Evolutionary conservation across 2,797 vertebrate species (phyloP).

Genomic region (Fringilla coelebs): DNA sequence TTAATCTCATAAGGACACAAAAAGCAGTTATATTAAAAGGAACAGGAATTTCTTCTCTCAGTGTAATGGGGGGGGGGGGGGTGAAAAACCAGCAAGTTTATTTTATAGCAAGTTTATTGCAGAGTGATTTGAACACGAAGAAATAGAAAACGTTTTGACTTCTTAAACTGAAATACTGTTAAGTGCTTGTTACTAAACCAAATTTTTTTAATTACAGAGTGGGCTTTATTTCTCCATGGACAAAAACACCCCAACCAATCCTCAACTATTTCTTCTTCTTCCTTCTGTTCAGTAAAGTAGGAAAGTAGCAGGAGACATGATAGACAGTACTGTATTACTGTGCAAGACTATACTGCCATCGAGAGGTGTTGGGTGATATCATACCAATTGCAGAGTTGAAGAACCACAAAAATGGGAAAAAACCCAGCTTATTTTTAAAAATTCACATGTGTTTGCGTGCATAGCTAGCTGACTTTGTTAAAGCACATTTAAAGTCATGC

Average conservation of each 20-base stretch:
- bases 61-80: neutral
- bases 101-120: neutral
- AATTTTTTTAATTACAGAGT: neutral
- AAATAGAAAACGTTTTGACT: neutral
- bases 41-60: neutral
- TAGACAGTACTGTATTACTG: neutral
- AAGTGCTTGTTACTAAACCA: neutral
- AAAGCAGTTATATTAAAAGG: neutral
- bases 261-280: neutral
- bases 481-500: neutral
- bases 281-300: neutral
- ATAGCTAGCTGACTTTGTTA: neutral
- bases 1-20: neutral
- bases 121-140: neutral
- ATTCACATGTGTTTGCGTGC: neutral
- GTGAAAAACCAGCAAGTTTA: neutral
- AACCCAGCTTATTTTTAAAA: neutral
- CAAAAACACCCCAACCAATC: neutral
- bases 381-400: neutral
- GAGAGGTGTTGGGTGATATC: slow-evolving; percentile 64
- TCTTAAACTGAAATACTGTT: neutral
- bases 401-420: neutral
- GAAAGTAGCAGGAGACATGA: neutral
- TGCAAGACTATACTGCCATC: slow-evolving; percentile 69
- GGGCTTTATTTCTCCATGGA: neutral